Conservation (phyloP, 2,113 vertebrate genomes). For the Lates calcarifer region DNA sequence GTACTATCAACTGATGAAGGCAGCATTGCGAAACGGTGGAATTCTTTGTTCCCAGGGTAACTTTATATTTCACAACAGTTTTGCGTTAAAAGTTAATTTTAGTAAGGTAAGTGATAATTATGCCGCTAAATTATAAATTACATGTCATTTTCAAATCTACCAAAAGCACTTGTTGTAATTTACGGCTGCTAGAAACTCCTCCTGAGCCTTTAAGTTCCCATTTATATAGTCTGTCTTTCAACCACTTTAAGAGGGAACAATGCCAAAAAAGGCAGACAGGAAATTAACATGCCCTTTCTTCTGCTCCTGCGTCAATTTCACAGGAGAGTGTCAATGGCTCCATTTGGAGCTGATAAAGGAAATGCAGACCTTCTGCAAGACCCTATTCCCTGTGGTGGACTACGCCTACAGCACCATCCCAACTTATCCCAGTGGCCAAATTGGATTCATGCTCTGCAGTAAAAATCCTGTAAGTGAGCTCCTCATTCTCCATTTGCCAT, state of each 20-base stretch:
- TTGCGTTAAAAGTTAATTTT: neutral
- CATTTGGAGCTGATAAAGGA: conserved; percentile 98
- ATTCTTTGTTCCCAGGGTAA: conserved; percentile 98
- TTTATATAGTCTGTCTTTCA: neutral
- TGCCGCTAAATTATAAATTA: neutral
- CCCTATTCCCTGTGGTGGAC: conserved; percentile 94
- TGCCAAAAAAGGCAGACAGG: neutral
- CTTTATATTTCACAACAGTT: neutral
- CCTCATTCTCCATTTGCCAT: neutral
- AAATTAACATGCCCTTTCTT: conserved; percentile 3
- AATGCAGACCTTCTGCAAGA: conserved; percentile 97
- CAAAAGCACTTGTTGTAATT: neutral
- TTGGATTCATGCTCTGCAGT: conserved; percentile 99
- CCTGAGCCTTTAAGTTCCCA: neutral
- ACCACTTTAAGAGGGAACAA: neutral
- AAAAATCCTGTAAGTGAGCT: conserved; percentile 91
- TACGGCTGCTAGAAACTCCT: neutral
- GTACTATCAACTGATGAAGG: conserved; percentile 98
- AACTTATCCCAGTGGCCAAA: conserved; percentile 97
- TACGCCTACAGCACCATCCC: conserved; percentile 98
- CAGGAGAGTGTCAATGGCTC: conserved; percentile 98
- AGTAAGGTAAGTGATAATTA: neutral
- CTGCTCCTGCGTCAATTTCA: conserved; percentile 32
- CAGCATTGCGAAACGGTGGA: conserved; percentile 91
- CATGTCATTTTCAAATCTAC: neutral